Percentiles rank a stretch among this genome's conserved stretches.
These are phyloP conservation scores for Campylorhamphus procurvoides DNA, from an alignment of 2,113 vertebrate genomes.

Conservation along the genomic window DNA sequence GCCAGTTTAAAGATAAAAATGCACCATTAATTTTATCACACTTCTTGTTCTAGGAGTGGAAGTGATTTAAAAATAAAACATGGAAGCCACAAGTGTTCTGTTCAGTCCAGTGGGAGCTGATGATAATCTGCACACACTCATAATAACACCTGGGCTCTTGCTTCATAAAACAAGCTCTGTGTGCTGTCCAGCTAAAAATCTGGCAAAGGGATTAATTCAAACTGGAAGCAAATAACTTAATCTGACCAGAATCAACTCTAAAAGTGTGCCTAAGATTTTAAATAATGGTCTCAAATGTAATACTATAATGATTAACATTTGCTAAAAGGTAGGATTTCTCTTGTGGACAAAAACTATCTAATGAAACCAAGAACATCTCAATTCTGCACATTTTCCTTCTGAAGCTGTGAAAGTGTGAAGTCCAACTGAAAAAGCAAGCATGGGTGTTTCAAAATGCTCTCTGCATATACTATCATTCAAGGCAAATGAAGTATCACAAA, in stretches of 20 bases:
- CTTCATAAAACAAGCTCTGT: slow-evolving; percentile 42
- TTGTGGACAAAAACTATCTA: neutral
- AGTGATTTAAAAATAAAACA: slow-evolving; percentile 42
- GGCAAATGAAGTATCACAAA: neutral
- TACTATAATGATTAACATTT: neutral
- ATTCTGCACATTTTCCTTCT: neutral
- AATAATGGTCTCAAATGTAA: neutral
- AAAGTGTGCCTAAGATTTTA: neutral
- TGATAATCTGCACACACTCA: slow-evolving; percentile 5
- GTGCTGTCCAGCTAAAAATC: slow-evolving; percentile 28
- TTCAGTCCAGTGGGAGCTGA: slow-evolving; percentile 1
- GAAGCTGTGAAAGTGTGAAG: neutral
- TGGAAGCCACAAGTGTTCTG: slow-evolving; percentile 17
- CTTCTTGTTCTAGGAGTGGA: neutral
- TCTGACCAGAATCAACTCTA: slow-evolving; percentile 40
- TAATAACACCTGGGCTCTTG: slow-evolving; percentile 55
- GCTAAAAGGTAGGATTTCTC: neutral
- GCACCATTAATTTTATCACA: neutral
- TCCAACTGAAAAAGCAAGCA: neutral
- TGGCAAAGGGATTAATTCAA: slow-evolving; percentile 19
- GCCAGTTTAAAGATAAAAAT: neutral
- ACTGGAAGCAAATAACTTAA: slow-evolving; percentile 21
- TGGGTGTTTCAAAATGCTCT: neutral
- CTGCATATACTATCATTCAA: neutral
- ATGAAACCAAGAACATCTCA: neutral